phyloP scores from a whole-genome alignment of 2,113 vertebrate species.

The Callorhinus ursinus region DNA sequence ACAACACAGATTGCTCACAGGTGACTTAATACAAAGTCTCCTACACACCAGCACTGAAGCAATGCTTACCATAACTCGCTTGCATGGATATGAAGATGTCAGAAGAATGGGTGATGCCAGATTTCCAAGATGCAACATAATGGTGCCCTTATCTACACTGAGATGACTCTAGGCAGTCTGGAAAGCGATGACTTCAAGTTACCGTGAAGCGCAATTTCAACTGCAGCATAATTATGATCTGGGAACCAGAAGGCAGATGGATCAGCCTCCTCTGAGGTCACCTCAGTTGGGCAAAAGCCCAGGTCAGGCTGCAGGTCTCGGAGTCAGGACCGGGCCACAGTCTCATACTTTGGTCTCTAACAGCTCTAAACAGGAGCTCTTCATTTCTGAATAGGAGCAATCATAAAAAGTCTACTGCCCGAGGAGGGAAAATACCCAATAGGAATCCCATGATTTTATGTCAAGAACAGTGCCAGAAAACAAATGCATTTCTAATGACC shows the following conservation, averaged over 20 bases:
- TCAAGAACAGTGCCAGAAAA: slow-evolving; percentile 32
- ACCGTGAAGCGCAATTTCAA: slow-evolving; percentile 30
- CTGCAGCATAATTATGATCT: slow-evolving; percentile 36
- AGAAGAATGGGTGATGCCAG: neutral
- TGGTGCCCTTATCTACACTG: neutral
- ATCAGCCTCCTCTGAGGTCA: slow-evolving; percentile 53
- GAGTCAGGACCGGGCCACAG: neutral
- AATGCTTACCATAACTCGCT: neutral
- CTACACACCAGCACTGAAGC: neutral
- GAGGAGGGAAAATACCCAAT: neutral
- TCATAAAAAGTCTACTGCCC: neutral
- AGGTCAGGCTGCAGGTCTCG: neutral
- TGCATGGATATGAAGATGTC: neutral
- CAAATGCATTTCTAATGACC: slow-evolving; percentile 26
- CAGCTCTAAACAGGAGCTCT: neutral
- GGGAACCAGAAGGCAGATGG: slow-evolving; percentile 43
- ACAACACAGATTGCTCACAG: slow-evolving; percentile 19
- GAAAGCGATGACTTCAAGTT: slow-evolving; percentile 60
- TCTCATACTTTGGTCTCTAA: neutral
- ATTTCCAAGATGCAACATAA: neutral
- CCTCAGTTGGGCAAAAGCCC: slow-evolving; percentile 28
- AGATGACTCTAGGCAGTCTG: neutral
- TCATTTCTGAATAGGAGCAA: neutral
- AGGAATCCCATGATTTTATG: neutral
- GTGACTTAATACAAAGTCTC: neutral